Evolutionary conservation across 2,888 invertebrate species (phyloP).

Genomic region (Penaeus monodon): DNA sequence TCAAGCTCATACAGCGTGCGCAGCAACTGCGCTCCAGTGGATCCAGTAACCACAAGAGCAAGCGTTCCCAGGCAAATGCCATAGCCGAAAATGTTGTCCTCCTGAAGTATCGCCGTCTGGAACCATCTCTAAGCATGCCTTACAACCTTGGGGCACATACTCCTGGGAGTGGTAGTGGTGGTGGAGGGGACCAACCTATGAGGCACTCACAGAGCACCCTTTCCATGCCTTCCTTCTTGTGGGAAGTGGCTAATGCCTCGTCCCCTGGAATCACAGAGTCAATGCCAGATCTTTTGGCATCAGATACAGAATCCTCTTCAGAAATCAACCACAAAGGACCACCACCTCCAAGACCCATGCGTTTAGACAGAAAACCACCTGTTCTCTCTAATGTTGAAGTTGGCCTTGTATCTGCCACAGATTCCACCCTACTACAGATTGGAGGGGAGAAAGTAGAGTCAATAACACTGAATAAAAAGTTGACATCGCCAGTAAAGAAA

Average conservation of each 20-base stretch:
- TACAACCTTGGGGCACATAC: constrained; percentile 64
- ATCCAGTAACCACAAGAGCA: constrained; percentile 48
- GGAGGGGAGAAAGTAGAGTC: constrained; percentile 59
- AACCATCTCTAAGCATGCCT: constrained; percentile 64
- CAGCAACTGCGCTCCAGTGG: constrained; percentile 59
- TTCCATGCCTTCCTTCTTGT: constrained; percentile 68
- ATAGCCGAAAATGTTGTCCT: constrained; percentile 61
- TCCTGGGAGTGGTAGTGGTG: constrained; percentile 58
- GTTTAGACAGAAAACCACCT: constrained; percentile 62
- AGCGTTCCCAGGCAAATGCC: constrained; percentile 53
- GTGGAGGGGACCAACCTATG: constrained; percentile 64
- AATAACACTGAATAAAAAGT: constrained; percentile 29
- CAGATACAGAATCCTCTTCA: constrained; percentile 63
- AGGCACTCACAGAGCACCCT: constrained; percentile 68
- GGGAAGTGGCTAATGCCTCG: constrained; percentile 61
- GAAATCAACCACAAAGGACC: constrained; percentile 43
- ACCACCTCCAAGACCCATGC: constrained; percentile 47
- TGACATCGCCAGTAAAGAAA: constrained; percentile 61
- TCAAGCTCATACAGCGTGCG: constrained; percentile 61
- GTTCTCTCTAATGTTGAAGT: constrained; percentile 67
- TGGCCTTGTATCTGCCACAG: constrained; percentile 67
- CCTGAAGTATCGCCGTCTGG: constrained; percentile 62
- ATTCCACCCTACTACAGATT: constrained; percentile 67
- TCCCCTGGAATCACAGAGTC: constrained; percentile 63
- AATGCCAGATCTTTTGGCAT: constrained; percentile 63